phyloP scores from a whole-genome alignment of 2,888 invertebrate genomes.

The Nemapogon koenigi region DNA sequence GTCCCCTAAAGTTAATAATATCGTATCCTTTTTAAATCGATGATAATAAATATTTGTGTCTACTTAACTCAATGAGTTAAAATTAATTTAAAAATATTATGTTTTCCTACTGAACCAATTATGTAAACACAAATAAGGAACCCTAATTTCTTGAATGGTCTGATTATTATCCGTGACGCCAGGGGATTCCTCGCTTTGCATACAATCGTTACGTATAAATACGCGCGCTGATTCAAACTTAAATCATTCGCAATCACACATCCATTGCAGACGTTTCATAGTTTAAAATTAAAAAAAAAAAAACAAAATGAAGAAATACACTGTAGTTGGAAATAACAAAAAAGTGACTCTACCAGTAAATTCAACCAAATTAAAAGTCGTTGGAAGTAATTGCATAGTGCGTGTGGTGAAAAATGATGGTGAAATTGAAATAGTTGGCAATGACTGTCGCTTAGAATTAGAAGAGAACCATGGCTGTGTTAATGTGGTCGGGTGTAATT shows the following conservation, averaged over 20 bases:
- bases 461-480: constrained; percentile 40
- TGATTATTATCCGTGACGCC: no score
- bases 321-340: constrained; percentile 54
- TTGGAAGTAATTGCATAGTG: constrained; percentile 49
- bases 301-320: constrained; percentile 49
- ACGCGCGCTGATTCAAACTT: constrained; percentile 21
- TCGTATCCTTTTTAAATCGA: no score
- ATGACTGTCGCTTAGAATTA: constrained; percentile 46
- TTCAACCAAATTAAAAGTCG: constrained; percentile 39
- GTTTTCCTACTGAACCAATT: no score
- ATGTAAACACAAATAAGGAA: no score
- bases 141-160: no score
- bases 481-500: constrained; percentile 45
- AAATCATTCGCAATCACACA: constrained; percentile 16
- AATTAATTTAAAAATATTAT: no score
- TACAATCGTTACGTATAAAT: no score
- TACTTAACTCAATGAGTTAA: no score
- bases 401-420: constrained; percentile 41
- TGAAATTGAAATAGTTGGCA: constrained; percentile 55
- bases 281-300: constrained; percentile 15
- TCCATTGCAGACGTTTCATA: constrained; percentile 3
- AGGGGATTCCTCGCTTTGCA: neutral
- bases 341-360: constrained; percentile 55
- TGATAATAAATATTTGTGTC: no score
- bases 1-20: no score